phyloP scores from a whole-genome alignment of 2,113 vertebrate species.

The Mugil cephalus region DNA sequence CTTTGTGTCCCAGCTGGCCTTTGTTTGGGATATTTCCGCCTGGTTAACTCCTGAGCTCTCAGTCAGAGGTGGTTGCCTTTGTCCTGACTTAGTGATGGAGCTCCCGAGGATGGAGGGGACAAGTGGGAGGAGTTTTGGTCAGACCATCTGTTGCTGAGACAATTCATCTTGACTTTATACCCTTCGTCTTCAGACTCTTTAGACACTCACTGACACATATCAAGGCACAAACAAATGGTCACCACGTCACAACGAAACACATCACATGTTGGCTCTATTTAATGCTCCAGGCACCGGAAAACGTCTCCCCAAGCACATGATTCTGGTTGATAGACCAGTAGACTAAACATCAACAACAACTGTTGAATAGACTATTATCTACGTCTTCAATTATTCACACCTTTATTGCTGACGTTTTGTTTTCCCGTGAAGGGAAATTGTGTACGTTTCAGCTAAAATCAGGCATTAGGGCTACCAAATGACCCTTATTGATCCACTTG shows the following conservation, averaged over 20 bases:
- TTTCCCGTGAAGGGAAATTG: too few relatives aligned
- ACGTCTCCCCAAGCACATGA: not conserved
- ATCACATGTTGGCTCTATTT: slow-evolving; percentile 26
- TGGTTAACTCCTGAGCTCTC: slow-evolving; percentile 76
- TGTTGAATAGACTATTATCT: too few relatives aligned
- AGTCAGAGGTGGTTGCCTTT: slow-evolving; percentile 72
- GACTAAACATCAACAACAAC: not conserved
- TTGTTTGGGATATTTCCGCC: slow-evolving; percentile 81
- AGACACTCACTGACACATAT: slow-evolving; percentile 19
- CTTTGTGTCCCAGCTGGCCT: slow-evolving; percentile 77
- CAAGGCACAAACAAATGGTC: slow-evolving; percentile 33
- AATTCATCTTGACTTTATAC: slow-evolving; percentile 54
- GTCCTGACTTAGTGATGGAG: slow-evolving; percentile 67
- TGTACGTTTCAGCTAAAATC: too few relatives aligned
- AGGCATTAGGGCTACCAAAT: too few relatives aligned
- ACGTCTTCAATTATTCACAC: too few relatives aligned
- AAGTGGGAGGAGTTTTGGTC: slow-evolving; percentile 63
- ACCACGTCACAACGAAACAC: too few relatives aligned
- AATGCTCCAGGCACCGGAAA: not conserved
- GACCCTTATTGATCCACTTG: too few relatives aligned
- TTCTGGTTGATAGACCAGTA: not conserved
- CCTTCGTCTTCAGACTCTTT: slow-evolving; percentile 48
- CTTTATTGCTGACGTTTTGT: too few relatives aligned
- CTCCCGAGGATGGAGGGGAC: slow-evolving; percentile 62
- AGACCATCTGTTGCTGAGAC: slow-evolving; percentile 82